Evolutionary conservation across 2,113 vertebrate species (phyloP).

Genomic region (Hemibagrus wyckioides): DNA sequence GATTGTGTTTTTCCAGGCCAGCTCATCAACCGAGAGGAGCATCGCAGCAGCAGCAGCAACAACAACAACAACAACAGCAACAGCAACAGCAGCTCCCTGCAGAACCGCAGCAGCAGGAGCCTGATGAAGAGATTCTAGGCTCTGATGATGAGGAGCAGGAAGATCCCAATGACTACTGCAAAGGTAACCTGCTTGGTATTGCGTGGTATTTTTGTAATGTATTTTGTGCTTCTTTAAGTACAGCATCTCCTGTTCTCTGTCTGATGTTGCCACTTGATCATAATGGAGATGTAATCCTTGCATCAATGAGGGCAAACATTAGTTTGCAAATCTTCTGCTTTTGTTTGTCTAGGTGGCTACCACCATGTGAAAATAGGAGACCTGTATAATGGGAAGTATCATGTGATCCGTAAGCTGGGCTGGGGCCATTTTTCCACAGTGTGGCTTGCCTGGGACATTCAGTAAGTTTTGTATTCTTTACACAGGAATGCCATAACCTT

Average conservation of each 20-base stretch:
- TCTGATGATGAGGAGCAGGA: conserved; percentile 99
- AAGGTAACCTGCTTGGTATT: conserved; percentile 73
- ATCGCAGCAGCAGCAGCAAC: conserved; percentile 75
- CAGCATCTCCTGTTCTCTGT: neutral
- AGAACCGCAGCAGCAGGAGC: conserved; percentile 85
- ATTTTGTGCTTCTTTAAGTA: neutral
- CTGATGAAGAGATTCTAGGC: conserved; percentile 94
- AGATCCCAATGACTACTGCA: conserved; percentile 97
- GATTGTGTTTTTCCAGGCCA: conserved; percentile 71
- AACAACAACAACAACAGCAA: conserved; percentile 78
- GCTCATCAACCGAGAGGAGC: conserved; percentile 80
- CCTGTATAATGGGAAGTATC: conserved; percentile 93
- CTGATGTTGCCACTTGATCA: neutral
- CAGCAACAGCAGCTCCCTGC: conserved; percentile 76
- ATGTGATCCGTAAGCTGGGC: conserved; percentile 95
- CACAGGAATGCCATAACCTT: neutral
- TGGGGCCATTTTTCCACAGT: conserved; percentile 99
- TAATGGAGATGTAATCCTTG: neutral
- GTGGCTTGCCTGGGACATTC: conserved; percentile 97
- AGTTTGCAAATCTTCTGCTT: conserved; percentile 10
- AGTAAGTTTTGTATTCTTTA: conserved; percentile 73
- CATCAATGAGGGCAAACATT: neutral
- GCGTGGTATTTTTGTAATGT: neutral
- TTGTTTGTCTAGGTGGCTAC: conserved; percentile 82
- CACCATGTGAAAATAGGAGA: conserved; percentile 98